These are phyloP conservation scores for Megaceryle torquata DNA, from an alignment of 2,113 vertebrate species.

Conservation along the genomic window DNA sequence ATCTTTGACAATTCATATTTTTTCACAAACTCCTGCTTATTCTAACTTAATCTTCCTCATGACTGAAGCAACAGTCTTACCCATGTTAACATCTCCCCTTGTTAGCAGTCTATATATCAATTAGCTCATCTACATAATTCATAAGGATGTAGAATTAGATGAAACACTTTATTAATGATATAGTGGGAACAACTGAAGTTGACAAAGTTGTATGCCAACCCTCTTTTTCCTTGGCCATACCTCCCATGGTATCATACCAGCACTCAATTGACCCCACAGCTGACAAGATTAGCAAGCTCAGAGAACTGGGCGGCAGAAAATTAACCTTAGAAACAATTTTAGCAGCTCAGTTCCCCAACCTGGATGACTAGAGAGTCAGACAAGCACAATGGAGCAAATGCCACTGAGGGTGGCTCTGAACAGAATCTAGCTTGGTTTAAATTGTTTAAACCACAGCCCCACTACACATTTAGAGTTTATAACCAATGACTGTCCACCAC, in stretches of 20 bases:
- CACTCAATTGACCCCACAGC: neutral
- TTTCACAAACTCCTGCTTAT: neutral
- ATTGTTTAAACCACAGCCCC: neutral
- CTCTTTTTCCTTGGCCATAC: neutral
- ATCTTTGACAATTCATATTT: neutral
- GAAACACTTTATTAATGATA: neutral
- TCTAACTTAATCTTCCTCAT: neutral
- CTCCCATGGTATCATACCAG: neutral
- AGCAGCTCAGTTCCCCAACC: neutral
- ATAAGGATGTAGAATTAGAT: neutral
- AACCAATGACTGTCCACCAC: neutral
- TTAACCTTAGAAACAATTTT: neutral
- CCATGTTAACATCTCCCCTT: neutral
- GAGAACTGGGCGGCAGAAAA: neutral
- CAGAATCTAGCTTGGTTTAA: neutral
- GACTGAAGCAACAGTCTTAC: neutral
- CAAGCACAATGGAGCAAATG: neutral
- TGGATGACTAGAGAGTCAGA: neutral
- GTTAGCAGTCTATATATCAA: neutral
- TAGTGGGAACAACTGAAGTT: neutral
- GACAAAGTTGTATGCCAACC: neutral
- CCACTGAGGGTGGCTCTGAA: neutral
- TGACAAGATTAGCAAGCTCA: neutral
- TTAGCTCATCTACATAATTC: neutral
- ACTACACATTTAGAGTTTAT: neutral